Base-by-base conservation (phyloP, 1,140 invertebrate species). In the Drosophila santomea region DNA sequence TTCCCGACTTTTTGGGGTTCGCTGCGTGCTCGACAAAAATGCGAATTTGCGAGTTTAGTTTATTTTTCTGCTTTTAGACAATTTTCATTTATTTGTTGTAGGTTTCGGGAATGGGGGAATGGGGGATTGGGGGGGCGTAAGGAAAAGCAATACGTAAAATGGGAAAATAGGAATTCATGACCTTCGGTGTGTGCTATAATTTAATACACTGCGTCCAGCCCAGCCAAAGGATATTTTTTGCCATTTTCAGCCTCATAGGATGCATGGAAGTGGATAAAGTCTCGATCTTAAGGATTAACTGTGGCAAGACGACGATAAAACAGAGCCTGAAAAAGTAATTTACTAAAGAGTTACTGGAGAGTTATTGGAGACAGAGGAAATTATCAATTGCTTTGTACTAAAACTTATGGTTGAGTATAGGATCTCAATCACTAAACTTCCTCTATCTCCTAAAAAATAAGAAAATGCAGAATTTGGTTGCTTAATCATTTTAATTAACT, bases 1-100 rank as follows among this genome's bases (percentile, higher is more conserved):
- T 54, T 62, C 44, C 38, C 25, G 59, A 39, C 32, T 41, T 80
- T 85, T 80, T 77, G 62, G 83, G 75, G 83, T 80, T 62, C 66
- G 80, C 66, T 85, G 76, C 68, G 71, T 69, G 79, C 85, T 91
- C 74, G 80, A 82, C 80, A 90, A 91, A 90, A 89, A 90, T 90
- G 78, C 80, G 83, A 91, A 91, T 91, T 91, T 91, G 86, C 82
- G 88, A 91, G 90, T 89, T 91, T 84, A 91, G 84, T 91, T 91
- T 91, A 80, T 90, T 90, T 90, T 90, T 90, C 69, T 78, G 81
- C 80, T 89, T 85, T 90, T 85, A 89, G 85, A 90, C 86, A 90
- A 90, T 90, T 90, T 89, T 89, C 74, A 84, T 84, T 84, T 89
- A 80, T 89, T 89, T 78, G 80, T 88, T 80, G 80, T 82, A 78